Percentiles rank a stretch among this genome's conserved stretches.
Evolutionary conservation across 2,888 invertebrate genomes (phyloP).

Genomic region (Temnothorax rugatulus): DNA sequence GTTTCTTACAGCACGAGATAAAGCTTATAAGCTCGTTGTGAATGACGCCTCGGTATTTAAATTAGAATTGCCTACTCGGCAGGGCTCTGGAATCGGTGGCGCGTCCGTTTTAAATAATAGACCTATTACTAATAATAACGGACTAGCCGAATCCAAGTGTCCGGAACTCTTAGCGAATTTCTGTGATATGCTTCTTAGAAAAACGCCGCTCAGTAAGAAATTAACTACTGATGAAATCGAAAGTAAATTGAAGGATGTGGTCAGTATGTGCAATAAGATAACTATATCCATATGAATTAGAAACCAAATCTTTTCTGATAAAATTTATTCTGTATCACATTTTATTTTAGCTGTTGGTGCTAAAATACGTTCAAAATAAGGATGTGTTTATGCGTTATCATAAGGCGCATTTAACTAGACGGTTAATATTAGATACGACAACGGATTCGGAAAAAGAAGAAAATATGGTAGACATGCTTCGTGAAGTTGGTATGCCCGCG

Average conservation of each 20-base stretch:
- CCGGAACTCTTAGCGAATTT: conserved; percentile 99
- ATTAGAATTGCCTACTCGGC: conserved; percentile 84
- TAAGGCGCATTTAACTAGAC: conserved; percentile 98
- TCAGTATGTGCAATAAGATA: conserved; percentile 83
- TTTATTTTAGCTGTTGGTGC: conserved; percentile 91
- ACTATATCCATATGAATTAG: neutral
- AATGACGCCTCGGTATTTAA: conserved; percentile 98
- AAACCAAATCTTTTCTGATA: conserved; percentile 11
- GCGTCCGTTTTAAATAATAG: conserved; percentile 86
- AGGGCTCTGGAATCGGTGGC: conserved; percentile 86
- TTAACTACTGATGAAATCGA: conserved; percentile 99
- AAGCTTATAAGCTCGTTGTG: conserved; percentile 98
- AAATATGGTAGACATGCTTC: conserved; percentile 99
- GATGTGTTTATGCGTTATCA: conserved; percentile 99
- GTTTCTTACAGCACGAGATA: conserved; percentile 98
- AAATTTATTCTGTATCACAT: conserved; percentile 38
- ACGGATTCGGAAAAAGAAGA: conserved; percentile 99
- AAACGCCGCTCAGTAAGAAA: conserved; percentile 98
- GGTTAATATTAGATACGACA: conserved; percentile 98
- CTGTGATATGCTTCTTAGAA: conserved; percentile 99
- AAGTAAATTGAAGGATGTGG: conserved; percentile 95
- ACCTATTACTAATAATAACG: conserved; percentile 84
- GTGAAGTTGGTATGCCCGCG: conserved; percentile 99
- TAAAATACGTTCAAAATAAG: conserved; percentile 99
- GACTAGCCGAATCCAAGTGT: conserved; percentile 97